phyloP scores from a whole-genome alignment of 2,113 vertebrate genomes.

The Platycercus adscitus region DNA sequence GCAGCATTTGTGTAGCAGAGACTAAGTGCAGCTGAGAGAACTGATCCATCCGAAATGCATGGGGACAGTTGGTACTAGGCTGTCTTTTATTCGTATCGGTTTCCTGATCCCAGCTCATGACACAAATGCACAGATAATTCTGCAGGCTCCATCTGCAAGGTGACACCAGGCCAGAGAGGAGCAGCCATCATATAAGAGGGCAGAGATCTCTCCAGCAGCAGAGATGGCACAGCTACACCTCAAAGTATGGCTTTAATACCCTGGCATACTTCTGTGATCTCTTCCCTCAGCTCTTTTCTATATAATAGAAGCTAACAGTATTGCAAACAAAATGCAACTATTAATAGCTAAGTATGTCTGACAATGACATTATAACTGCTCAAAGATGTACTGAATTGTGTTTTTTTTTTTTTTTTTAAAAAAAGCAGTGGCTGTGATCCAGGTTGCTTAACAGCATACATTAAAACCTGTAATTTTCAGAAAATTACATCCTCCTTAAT shows the following conservation, averaged over 20 bases:
- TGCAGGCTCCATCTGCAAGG: neutral
- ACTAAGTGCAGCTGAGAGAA: neutral
- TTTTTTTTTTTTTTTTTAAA: accelerated
- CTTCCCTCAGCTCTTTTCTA: neutral
- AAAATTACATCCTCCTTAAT: neutral
- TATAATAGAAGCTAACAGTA: conserved; percentile 17
- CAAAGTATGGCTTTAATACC: neutral
- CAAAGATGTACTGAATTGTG: neutral
- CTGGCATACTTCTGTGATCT: neutral
- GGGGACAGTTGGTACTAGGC: neutral
- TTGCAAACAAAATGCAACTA: neutral
- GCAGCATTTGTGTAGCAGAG: neutral
- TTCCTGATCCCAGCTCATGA: neutral
- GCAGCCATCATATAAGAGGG: neutral
- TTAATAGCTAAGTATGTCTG: neutral
- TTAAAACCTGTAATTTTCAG: neutral
- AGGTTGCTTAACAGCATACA: neutral
- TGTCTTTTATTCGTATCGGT: neutral
- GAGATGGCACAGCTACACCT: neutral
- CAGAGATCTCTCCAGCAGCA: neutral
- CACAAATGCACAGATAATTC: neutral
- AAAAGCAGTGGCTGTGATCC: neutral
- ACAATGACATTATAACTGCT: neutral
- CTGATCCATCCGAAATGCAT: accelerated
- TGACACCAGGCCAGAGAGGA: neutral